These are phyloP conservation scores for Rhagonycha lutea DNA, from an alignment of 2,888 invertebrate genomes.

Conservation along the genomic window DNA sequence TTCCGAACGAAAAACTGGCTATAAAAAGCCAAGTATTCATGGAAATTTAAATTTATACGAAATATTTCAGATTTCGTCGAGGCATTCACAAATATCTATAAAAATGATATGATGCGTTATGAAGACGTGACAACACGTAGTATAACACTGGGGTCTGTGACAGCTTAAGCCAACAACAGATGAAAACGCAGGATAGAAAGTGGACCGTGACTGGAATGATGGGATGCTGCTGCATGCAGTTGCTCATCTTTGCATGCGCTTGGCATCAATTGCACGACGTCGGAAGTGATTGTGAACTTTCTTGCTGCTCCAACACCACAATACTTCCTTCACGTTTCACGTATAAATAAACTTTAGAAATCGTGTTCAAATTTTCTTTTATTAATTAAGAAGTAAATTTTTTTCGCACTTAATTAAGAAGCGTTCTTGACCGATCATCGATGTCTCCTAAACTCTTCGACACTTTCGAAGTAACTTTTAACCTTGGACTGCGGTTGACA, in stretches of 20 bases:
- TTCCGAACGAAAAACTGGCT: conserved; percentile 11
- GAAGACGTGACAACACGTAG: conserved; percentile 25
- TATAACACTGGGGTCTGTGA: conserved; percentile 24
- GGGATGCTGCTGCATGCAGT: conserved; percentile 11
- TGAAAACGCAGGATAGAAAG: conserved; percentile 37
- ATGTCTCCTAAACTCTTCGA: conserved; percentile 36
- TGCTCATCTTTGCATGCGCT: conserved; percentile 15
- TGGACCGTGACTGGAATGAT: conserved; percentile 37
- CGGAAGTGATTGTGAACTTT: conserved; percentile 22
- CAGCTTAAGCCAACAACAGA: conserved; percentile 35
- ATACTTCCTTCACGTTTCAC: conserved; percentile 2
- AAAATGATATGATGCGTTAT: conserved; percentile 22
- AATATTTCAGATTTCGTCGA: conserved; percentile 19
- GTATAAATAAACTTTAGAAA: neutral
- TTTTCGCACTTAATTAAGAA: neutral
- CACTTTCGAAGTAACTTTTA: conserved; percentile 36
- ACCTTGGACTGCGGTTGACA: conserved; percentile 25
- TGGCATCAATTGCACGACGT: conserved; percentile 16
- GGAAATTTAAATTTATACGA: conserved; percentile 30
- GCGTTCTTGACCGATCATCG: conserved; percentile 35
- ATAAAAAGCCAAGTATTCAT: conserved; percentile 17
- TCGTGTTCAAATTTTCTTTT: neutral
- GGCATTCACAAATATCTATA: conserved; percentile 25
- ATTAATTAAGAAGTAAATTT: neutral
- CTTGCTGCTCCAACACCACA: conserved; percentile 5